Conservation (phyloP, 1,140 invertebrate genomes). For the Trachelipus rathkii region DNA sequence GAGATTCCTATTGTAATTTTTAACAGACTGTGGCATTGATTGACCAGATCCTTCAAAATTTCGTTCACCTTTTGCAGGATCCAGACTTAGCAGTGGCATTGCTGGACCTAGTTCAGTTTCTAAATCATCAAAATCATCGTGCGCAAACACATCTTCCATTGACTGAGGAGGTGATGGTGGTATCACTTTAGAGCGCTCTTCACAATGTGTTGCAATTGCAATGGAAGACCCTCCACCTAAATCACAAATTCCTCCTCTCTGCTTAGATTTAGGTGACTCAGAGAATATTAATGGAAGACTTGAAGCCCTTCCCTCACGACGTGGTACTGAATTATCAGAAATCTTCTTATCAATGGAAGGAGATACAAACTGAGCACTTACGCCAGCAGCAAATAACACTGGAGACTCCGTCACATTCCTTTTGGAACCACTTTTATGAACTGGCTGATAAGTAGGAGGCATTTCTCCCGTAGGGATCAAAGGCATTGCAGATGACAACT, state of each 20-base stretch:
- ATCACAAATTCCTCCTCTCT: too few species aligned
- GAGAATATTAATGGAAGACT: not conserved
- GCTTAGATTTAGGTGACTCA: not conserved
- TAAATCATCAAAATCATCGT: not conserved
- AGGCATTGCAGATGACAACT: conserved; percentile 28
- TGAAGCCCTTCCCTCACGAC: conserved; percentile 12
- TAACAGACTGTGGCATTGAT: not conserved
- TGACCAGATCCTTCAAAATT: not conserved
- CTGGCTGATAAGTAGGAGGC: conserved; percentile 9
- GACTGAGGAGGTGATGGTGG: not conserved
- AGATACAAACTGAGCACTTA: conserved; percentile 40
- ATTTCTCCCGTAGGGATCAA: conserved; percentile 30
- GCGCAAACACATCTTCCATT: not conserved
- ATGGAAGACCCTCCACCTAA: too few species aligned
- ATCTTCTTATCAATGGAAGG: conserved; percentile 2
- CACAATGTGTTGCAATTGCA: not conserved
- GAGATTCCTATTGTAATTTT: conserved; percentile 1
- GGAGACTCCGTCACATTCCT: conserved; percentile 19
- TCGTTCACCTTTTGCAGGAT: not conserved
- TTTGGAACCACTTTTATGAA: conserved; percentile 18
- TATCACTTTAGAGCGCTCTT: not conserved
- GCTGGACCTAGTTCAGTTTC: not conserved
- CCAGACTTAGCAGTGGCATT: not conserved
- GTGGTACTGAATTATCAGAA: conserved; percentile 3
- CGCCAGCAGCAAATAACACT: conserved; percentile 44